Evolutionary conservation across 2,113 vertebrate species (phyloP).

Genomic region (Oxyura jamaicensis): DNA sequence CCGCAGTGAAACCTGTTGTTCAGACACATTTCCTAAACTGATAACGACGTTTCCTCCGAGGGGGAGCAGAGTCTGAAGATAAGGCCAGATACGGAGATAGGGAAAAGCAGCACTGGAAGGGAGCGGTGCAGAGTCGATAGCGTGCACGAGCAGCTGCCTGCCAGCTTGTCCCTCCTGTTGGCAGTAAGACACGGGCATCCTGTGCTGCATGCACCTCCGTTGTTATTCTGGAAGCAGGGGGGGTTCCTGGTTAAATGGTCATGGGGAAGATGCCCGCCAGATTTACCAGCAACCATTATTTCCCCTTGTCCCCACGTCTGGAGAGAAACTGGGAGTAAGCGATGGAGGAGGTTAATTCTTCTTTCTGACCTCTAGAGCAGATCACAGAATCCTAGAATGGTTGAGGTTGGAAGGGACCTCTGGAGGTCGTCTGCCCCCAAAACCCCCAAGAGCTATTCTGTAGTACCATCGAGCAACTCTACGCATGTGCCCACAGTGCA

Average conservation of each 20-base stretch:
- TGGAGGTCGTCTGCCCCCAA: not conserved
- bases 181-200: too few species aligned
- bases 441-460: not conserved
- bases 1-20: not conserved
- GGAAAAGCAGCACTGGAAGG: not conserved
- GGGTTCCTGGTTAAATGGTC: not conserved
- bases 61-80: not conserved
- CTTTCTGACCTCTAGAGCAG: not conserved
- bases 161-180: not conserved
- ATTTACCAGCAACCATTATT: not conserved
- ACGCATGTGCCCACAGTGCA: rapidly evolving
- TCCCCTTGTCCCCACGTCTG: not conserved
- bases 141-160: rapidly evolving
- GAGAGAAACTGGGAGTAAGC: not conserved
- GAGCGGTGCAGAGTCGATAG: not conserved
- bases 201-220: not conserved
- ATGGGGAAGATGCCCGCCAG: not conserved
- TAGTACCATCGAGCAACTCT: not conserved
- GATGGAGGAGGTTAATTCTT: not conserved
- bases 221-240: not conserved
- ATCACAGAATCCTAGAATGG: not conserved
- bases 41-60: not conserved
- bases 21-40: not conserved
- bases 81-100: not conserved
- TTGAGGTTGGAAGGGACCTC: not conserved